Percentiles rank a stretch among this genome's conserved stretches.
Conservation (phyloP, 2,888 invertebrate genomes). For the Melinopterus prodromus region DNA sequence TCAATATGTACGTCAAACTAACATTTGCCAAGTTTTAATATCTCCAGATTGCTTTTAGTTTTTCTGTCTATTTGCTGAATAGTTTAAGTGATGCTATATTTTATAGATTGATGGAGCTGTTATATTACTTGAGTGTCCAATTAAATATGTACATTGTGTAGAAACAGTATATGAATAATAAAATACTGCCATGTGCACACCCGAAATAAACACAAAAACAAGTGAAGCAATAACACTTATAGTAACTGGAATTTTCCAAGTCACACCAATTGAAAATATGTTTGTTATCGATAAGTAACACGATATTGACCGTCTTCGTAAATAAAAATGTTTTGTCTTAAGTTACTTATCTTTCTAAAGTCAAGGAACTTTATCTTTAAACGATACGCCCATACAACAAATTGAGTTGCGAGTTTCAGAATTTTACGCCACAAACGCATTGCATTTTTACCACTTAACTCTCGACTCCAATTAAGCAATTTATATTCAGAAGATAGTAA, state of each 20-base stretch:
- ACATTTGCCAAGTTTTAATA: no score
- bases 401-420: neutral
- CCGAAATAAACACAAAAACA: constrained; percentile 12
- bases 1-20: no score
- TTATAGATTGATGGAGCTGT: no score
- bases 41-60: no score
- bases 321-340: neutral
- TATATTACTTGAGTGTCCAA: no score
- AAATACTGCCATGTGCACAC: neutral
- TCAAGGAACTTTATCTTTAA: neutral
- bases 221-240: constrained; percentile 5
- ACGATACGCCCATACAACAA: neutral
- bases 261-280: neutral
- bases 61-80: no score
- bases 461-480: neutral
- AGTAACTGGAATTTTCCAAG: constrained; percentile 17
- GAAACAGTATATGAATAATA: neutral
- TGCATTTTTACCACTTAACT: neutral
- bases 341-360: neutral
- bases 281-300: neutral
- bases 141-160: no score
- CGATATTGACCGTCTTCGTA: neutral
- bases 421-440: neutral
- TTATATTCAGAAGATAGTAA: neutral
- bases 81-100: no score